phyloP scores from a whole-genome alignment of 2,888 invertebrate species.

The Dryocosmus kuriphilus region DNA sequence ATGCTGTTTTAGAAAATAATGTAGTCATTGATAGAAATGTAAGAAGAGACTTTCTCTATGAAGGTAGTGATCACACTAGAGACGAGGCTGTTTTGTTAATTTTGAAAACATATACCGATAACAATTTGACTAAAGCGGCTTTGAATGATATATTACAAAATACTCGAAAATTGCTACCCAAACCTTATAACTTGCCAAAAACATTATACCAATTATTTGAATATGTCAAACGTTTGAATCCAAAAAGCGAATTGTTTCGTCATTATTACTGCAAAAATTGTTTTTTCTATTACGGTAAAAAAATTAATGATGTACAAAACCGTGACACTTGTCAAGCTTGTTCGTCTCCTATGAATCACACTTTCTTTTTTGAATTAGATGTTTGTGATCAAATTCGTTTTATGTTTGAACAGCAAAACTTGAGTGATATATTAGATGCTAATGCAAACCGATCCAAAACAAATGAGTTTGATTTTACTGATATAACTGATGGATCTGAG shows the following conservation, averaged over 20 bases:
- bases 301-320: not conserved
- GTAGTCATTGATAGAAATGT: not conserved
- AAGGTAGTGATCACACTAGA: not conserved
- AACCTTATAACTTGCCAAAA: not conserved
- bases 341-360: not conserved
- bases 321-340: not conserved
- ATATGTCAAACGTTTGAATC: not conserved
- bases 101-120: not conserved
- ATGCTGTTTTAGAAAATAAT: not conserved
- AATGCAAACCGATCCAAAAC: not conserved
- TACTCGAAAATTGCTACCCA: not conserved
- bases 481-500: constrained; percentile 47
- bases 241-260: not conserved
- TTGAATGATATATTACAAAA: not conserved
- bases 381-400: not conserved
- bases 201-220: not conserved
- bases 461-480: not conserved
- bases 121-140: not conserved
- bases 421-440: not conserved
- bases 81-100: not conserved
- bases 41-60: not conserved
- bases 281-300: not conserved
- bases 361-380: not conserved
- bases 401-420: not conserved
- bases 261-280: not conserved